These are phyloP conservation scores for Umimayanthus kanabou DNA, from an alignment of 92 coral and sea anemone genomes.

Conservation along the genomic window DNA sequence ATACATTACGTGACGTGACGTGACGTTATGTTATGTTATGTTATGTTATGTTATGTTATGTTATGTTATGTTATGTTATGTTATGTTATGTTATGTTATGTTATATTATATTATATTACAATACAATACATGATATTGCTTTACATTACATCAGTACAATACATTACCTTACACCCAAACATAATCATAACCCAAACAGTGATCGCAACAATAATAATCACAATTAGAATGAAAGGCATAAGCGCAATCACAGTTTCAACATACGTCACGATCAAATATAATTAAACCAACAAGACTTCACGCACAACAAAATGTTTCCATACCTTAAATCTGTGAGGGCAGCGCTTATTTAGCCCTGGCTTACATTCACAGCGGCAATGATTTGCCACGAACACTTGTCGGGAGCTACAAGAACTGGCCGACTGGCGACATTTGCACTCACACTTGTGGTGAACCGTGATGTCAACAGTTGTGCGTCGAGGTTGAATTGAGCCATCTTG, in stretches of 20 bases:
- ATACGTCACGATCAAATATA: neutral
- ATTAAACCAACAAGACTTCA: no score
- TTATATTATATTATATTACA: no score
- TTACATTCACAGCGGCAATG: constrained; percentile 43
- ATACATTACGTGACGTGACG: no score
- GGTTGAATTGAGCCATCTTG: neutral
- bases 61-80: no score
- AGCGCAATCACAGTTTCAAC: neutral
- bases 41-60: no score
- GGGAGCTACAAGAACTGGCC: constrained; percentile 24
- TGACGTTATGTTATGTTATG: no score
- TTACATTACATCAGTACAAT: no score
- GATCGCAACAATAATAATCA: no score
- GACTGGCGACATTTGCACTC: constrained; percentile 30
- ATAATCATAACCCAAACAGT: no score
- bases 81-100: no score
- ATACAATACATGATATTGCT: no score
- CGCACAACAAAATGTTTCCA: neutral
- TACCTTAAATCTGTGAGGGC: constrained; percentile 26
- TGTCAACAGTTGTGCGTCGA: neutral
- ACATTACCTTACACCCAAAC: no score
- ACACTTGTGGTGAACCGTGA: constrained; percentile 18
- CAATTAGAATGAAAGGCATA: neutral
- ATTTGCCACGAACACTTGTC: constrained; percentile 7
- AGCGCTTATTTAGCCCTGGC: neutral